Percentiles rank a stretch among this genome's conserved stretches.
Conservation (phyloP, 2,888 invertebrate species). For the Sminthurides aquaticus region DNA sequence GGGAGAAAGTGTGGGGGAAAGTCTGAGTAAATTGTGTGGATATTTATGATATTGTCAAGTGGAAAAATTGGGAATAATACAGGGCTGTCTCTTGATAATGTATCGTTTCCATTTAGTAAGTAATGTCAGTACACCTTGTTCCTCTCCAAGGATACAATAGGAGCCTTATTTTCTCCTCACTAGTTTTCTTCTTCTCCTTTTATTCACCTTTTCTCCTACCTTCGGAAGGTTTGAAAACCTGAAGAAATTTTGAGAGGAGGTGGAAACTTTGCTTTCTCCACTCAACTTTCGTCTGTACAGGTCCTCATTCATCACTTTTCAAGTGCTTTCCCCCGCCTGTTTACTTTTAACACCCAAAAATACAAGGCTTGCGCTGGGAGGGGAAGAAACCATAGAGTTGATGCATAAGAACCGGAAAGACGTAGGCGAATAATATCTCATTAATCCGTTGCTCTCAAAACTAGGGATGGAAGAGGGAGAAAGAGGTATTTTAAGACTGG, state of each 20-base stretch:
- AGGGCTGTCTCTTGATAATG: conserved; percentile 14
- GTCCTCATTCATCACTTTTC: background rate
- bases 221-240: background rate
- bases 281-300: conserved; percentile 1
- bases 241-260: conserved; percentile 5
- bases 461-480: too few relatives aligned
- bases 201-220: background rate
- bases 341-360: too few relatives aligned
- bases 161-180: background rate
- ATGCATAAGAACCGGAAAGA: too few relatives aligned
- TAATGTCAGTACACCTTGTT: conserved; percentile 8
- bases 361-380: too few relatives aligned
- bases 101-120: conserved; percentile 19
- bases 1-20: conserved; percentile 3
- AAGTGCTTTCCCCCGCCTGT: conserved; percentile 1
- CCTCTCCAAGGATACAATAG: background rate
- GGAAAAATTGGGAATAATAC: conserved; percentile 20
- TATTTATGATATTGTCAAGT: conserved; percentile 22
- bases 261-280: background rate
- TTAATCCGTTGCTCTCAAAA: too few relatives aligned
- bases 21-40: conserved; percentile 13
- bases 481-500: too few relatives aligned
- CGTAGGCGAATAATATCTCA: too few relatives aligned
- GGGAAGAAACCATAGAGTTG: too few relatives aligned
- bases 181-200: background rate